Percentiles rank a stretch among this genome's conserved stretches.
Evolutionary conservation across 2,797 vertebrate genomes (phyloP).

Genomic region (Falco novaeseelandiae): DNA sequence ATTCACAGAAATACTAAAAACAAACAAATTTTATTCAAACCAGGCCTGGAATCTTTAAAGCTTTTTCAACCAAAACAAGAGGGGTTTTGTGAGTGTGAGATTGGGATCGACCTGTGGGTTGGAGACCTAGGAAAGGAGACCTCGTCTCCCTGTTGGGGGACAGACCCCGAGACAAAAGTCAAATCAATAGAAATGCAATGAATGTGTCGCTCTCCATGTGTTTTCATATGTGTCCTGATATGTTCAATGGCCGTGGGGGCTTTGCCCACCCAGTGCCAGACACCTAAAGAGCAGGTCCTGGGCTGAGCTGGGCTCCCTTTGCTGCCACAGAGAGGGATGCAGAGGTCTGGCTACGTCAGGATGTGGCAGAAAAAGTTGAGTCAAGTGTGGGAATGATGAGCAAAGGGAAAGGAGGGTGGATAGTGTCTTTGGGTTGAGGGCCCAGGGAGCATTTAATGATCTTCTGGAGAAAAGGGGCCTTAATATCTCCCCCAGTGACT

Average conservation of each 20-base stretch:
- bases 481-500: background rate
- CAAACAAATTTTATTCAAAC: background rate
- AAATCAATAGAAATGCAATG: background rate
- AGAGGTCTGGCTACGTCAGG: background rate
- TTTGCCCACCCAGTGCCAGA: background rate
- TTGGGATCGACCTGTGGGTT: background rate
- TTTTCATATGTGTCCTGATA: background rate
- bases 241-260: background rate
- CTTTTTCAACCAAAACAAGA: background rate
- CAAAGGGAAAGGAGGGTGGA: background rate
- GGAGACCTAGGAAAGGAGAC: background rate
- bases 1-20: background rate
- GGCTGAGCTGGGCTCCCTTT: background rate
- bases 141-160: background rate
- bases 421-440: background rate
- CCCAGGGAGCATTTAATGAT: background rate
- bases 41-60: background rate
- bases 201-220: rapidly evolving
- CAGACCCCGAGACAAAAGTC: background rate
- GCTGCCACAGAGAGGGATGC: background rate
- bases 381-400: background rate
- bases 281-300: background rate
- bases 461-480: background rate
- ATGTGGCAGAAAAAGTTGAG: background rate
- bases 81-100: background rate